Conservation (phyloP, 2,888 invertebrate genomes). For the Scotopteryx bipunctaria region DNA sequence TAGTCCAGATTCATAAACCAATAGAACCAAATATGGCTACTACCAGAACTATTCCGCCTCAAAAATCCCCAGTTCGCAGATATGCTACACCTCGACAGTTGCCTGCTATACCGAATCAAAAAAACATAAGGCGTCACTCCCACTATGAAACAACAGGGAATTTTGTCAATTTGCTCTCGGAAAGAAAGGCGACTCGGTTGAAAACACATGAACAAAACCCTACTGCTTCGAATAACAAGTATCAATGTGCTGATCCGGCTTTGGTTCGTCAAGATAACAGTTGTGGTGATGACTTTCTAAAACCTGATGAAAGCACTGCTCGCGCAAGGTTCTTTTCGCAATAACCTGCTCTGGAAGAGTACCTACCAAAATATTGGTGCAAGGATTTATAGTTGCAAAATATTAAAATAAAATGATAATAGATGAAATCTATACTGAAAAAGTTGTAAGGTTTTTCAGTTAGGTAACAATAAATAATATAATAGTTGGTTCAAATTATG, state of each 20-base stretch:
- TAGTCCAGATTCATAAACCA: neutral
- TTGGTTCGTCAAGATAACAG: neutral
- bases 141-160: slow-evolving; percentile 23
- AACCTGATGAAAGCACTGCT: slow-evolving; percentile 5
- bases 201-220: neutral
- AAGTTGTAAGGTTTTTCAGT: no score
- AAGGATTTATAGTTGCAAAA: no score
- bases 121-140: slow-evolving; percentile 15
- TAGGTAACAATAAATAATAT: no score
- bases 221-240: neutral
- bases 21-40: neutral
- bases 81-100: slow-evolving; percentile 16
- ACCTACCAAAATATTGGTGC: no score
- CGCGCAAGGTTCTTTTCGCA: slow-evolving; percentile 11
- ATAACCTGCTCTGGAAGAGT: no score
- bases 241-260: neutral
- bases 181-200: slow-evolving; percentile 20
- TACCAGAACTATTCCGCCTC: neutral
- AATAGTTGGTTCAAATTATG: neutral
- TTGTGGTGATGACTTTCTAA: slow-evolving; percentile 1
- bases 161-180: slow-evolving; percentile 16
- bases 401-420: no score
- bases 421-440: no score
- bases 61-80: slow-evolving; percentile 11
- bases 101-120: slow-evolving; percentile 14